Base-by-base conservation (phyloP, 64 coral and sea anemone species). In the Porites lutea region DNA sequence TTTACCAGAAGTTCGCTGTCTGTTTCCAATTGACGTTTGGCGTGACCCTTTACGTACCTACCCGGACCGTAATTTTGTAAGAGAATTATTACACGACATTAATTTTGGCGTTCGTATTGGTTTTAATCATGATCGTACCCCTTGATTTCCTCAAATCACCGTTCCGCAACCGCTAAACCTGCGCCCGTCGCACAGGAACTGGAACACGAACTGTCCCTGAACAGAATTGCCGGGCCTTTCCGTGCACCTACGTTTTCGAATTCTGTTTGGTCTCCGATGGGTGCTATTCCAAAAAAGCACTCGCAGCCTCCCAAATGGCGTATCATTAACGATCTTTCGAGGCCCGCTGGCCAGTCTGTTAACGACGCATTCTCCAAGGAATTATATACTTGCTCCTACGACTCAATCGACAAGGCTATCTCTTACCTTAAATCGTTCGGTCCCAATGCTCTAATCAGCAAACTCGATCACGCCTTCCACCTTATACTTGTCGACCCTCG, bases 241-340 rank as follows among this genome's bases (percentile, higher is more conserved):
- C 20, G 68, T 6, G 11, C 11, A 15, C 59, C 82, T 45, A 60
- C 82, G 27, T 85, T 8, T 66, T 48, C 22, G 16, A 10, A 48
- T 2, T 69, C 49, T 60, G 58, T 82, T 57, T 54, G 79, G 63
- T 82, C 79, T 3, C 55, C 57, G 21, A 82, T 82, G 55, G 82
- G 82, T 66, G 82, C 82, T 65, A 19, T 67, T 13, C 62, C 82
- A 2, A 85, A 68, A 60, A 85, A 69, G 82, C 82, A 66, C 82
- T 85, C 27, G 37, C 37, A 62, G 58, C 82, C 82, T 48, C 8
- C 16, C 9, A 85, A 85, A 51, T 85, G 82, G 82, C 63, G 23
- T 37, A 85, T 85, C 15, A 85, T 85, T 47, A 64, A 69, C 21
- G 22, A 85, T 65, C 65, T 85, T 48, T 85, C 62, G 19, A 68